These are phyloP conservation scores for Radopholus similis DNA, from an alignment of 1,140 invertebrate genomes.

Conservation along the genomic window DNA sequence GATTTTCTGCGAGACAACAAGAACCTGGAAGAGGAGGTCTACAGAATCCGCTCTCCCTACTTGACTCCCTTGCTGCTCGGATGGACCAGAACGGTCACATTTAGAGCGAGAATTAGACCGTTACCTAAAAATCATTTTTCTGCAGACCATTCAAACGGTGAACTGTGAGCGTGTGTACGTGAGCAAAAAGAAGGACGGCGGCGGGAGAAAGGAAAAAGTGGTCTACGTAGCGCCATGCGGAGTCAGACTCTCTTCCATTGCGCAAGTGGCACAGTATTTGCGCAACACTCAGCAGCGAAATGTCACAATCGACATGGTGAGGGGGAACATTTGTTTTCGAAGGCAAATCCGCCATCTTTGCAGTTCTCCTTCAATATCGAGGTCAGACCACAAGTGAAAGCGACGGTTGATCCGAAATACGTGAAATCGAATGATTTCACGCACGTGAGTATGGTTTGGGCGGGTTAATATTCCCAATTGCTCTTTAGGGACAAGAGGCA, in stretches of 20 bases:
- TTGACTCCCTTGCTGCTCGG: constrained; percentile 18
- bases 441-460: not conserved
- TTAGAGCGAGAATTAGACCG: not conserved
- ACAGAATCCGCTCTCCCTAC: constrained; percentile 8
- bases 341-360: too few relatives aligned
- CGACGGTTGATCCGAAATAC: not conserved
- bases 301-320: constrained; percentile 18
- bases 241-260: constrained; percentile 15
- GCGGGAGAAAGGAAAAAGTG: constrained; percentile 10
- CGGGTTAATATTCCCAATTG: not conserved
- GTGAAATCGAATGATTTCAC: constrained; percentile 24
- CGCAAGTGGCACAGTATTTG: constrained; percentile 23
- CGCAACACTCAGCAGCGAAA: constrained; percentile 6
- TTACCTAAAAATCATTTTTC: not conserved
- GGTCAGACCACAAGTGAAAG: constrained; percentile 6
- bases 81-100: constrained; percentile 21
- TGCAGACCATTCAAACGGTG: not conserved
- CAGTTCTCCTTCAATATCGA: constrained; percentile 23
- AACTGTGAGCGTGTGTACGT: not conserved
- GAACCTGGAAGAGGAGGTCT: too few relatives aligned
- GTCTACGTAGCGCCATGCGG: constrained; percentile 26
- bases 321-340: not conserved
- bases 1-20: too few relatives aligned
- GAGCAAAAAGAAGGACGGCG: not conserved
- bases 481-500: constrained; percentile 11